Evolutionary conservation across 2,113 vertebrate species (phyloP), one percentile per base, ranked within the genome.

Genomic region (Platichthys stellatus): DNA sequence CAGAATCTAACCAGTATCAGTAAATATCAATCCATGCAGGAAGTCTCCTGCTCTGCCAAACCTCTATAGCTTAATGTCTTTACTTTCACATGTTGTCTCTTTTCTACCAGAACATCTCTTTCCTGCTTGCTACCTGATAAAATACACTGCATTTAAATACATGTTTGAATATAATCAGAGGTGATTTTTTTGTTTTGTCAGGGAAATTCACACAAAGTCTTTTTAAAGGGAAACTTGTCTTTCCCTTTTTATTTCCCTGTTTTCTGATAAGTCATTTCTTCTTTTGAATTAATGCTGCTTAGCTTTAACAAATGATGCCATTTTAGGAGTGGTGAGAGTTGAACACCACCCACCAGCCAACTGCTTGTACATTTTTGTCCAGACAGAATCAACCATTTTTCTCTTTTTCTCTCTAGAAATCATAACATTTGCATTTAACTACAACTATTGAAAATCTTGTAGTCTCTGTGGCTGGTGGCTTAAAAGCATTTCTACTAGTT

Each of bases 111-210:
- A 14, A 18, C 14, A 9, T 18, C 17, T 0, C 26, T 67, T 76
- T 56, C 31, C 59, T 81, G 74, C 66, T 79, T 63, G 67, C 58
- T 72, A 2, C 31, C 31, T 56, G 38, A 58, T 17, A 47, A 20
- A 31, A 31, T 31, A 31, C 31, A 31, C 31, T 31, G 31, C 31
- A 31, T 31, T 31, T 31, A 31, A 31, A 7, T 31, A 1, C 6
- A 31, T 31, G 31, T 31, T 31, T 31, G 31, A 31, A 31, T 31
- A 31, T 31, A 31, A 31, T 31, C 31, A 31, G 31, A 31, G 7
- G 31, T 1, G 31, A 7, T 31, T 31, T 31, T 31, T 31, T 31
- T 31, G 5, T 31, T 31, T 31, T 31, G 31, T 31, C 31, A 31
- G 31, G 31, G 31, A 31, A 31, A 31, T 31, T 31, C 28, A 31